Evolutionary conservation across 2,888 invertebrate species (phyloP).

Genomic region (Drosophila hamatofila): DNA sequence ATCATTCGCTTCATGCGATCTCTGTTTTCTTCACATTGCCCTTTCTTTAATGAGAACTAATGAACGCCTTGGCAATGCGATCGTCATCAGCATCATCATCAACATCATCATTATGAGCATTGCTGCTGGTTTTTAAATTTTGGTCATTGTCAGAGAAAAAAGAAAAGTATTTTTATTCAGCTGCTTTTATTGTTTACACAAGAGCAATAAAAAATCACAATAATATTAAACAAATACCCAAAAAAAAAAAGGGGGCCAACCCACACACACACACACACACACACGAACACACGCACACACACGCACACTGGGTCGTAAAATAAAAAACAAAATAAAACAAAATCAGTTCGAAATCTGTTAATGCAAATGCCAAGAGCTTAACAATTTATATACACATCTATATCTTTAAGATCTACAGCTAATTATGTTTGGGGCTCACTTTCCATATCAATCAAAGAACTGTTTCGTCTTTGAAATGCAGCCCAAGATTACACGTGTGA

Average conservation of each 20-base stretch:
- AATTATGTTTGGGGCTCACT: not conserved
- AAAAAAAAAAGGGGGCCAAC: slow-evolving; percentile 22
- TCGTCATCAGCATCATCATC: slow-evolving; percentile 13
- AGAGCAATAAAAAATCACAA: slow-evolving; percentile 45
- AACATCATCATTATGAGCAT: not conserved
- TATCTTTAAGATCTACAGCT: slow-evolving; percentile 8
- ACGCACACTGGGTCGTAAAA: slow-evolving; percentile 17
- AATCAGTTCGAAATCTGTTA: slow-evolving; percentile 2
- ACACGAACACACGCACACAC: slow-evolving; percentile 31
- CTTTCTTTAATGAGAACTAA: slow-evolving; percentile 63
- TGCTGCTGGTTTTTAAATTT: slow-evolving; percentile 54
- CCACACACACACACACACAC: slow-evolving; percentile 46
- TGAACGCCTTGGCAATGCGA: slow-evolving; percentile 51
- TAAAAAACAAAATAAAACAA: not conserved
- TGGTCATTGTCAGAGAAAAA: slow-evolving; percentile 26
- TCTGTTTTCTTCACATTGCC: slow-evolving; percentile 12
- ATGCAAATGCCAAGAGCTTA: slow-evolving; percentile 12
- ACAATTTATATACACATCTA: not conserved
- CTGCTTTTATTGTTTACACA: slow-evolving; percentile 42
- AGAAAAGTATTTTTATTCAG: slow-evolving; percentile 16
- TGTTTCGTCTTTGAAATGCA: not conserved
- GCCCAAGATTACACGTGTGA: slow-evolving; percentile 5
- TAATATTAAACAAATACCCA: slow-evolving; percentile 36
- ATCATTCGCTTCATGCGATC: slow-evolving; percentile 39
- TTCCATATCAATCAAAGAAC: not conserved